Base-by-base conservation (phyloP, 1,140 invertebrate species). In the Pantala flavescens region DNA sequence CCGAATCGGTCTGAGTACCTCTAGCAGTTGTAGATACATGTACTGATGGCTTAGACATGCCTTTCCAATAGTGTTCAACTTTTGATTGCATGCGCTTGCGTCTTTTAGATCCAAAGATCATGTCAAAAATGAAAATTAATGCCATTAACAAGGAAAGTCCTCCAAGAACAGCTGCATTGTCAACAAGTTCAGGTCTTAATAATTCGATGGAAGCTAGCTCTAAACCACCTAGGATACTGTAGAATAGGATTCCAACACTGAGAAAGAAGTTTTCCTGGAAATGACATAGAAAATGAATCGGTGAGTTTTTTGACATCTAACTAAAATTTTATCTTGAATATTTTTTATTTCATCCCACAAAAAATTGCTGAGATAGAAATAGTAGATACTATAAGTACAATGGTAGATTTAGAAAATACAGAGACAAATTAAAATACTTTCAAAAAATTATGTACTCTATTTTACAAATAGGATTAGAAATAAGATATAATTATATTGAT, bases 101-200 rank as follows among this genome's bases (percentile, higher is more conserved):
- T 23, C 73, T 9, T 14, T 24, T 24, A 49, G 42, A 23, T 24
- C 24, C 86, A 7, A 84, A 84, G 76, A 85, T 85, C n/a, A 88
- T 82, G 79, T 92, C 90, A 21, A 88, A 79, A 7, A 92, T 84
- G 81, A 91, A 91, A 3, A 91, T 82, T 1, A 88, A 84, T 0
- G 87, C 90, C 0, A 89, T 90, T 10, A 89, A 75, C 9, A 91
- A 81, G n/a, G 90, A 88, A 7, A 91, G 81, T 12, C 86, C 84
- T 0, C 90, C 90, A 16, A 91, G 83, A 23, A 91, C 86, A 0
- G 89, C 87, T 0, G 89, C 90, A 80, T 91, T 91, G 77, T 90
- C 89, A 7, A 90, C 82, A 70, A 92, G 81, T 55, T 88, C 85
- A 12, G 82, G 79, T 3, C 89, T 89, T 3, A 91, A 85, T 70